Percentiles rank a stretch among this genome's conserved stretches.
These are phyloP conservation scores for Diabrotica balteata DNA, from an alignment of 2,888 invertebrate genomes.

Conservation along the genomic window DNA sequence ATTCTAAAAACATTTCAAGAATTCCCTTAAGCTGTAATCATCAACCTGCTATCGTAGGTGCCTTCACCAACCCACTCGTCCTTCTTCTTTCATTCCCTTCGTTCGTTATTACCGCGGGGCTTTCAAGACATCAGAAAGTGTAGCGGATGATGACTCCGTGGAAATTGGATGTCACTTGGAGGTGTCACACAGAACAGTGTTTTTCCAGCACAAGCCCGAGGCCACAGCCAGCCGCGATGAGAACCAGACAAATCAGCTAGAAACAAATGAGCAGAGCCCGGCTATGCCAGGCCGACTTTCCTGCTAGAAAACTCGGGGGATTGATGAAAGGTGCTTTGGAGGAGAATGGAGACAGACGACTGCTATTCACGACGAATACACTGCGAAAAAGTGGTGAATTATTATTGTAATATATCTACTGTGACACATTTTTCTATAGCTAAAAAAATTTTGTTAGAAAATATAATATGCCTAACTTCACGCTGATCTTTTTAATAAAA, in stretches of 20 bases:
- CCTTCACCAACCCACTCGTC: neutral
- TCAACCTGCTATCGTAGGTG: slow-evolving; percentile 13
- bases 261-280: slow-evolving; percentile 54
- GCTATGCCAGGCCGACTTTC: slow-evolving; percentile 39
- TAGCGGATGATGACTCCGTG: slow-evolving; percentile 57
- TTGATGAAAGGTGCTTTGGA: slow-evolving; percentile 47
- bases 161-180: slow-evolving; percentile 63
- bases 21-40: slow-evolving; percentile 6
- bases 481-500: too few relatives aligned
- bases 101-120: slow-evolving; percentile 22
- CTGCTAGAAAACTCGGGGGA: slow-evolving; percentile 41
- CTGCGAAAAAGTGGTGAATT: slow-evolving; percentile 2
- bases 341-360: slow-evolving; percentile 19
- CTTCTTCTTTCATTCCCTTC: slow-evolving; percentile 3
- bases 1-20: neutral
- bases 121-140: slow-evolving; percentile 27
- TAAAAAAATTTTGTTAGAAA: too few relatives aligned
- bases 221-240: slow-evolving; percentile 48
- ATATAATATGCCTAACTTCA: too few relatives aligned
- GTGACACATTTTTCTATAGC: neutral
- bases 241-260: slow-evolving; percentile 60
- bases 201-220: slow-evolving; percentile 55
- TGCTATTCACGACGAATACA: slow-evolving; percentile 5
- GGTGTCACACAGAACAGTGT: slow-evolving; percentile 59
- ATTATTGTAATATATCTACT: neutral